Base-by-base conservation (phyloP, 1,140 invertebrate genomes). In the Sycophaga agraensis region DNA sequence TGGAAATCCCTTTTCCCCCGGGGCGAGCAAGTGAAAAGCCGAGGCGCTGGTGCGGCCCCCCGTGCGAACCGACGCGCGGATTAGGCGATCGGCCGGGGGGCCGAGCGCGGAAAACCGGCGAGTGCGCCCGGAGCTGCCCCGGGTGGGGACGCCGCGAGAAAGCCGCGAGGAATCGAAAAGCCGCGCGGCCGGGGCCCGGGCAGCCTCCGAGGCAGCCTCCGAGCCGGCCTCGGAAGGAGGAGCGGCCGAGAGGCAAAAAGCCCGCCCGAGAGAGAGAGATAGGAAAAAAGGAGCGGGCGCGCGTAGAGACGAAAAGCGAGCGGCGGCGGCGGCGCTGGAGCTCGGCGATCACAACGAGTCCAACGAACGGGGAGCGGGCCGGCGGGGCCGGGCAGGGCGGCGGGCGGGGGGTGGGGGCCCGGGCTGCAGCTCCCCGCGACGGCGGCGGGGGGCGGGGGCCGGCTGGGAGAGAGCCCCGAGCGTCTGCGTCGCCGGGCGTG, bases 321-420 rank as follows among this genome's bases (percentile, higher is more conserved):
- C n/a, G n/a, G n/a, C n/a, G n/a, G n/a, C n/a, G n/a, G n/a, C n/a
- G n/a, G n/a, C n/a, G n/a, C n/a, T n/a, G n/a, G n/a, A 43, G 39
- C 45, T 35, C 56, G 34, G 34, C 56, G 45, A 58, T 49, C 46
- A 40, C 57, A 42, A 49, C 46, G 56, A 57, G 55, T 24, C 55
- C 56, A 49, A 40, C 45, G 45, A 58, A 40, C 43, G 45, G 45
- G 45, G 43, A 8, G 28, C 3, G 35, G 12, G 9, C 2, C 5
- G 35, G 9, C 4, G 37, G 37, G 21, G 37, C 22, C 65, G 62
- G 65, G 67, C 64, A 58, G 64, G 68, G 43, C 65, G 69, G 65
- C 54, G 34, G 48, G 22, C 31, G 8, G 19, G 11, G 26, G 14
- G 37, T 4, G 37, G 37, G 37, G 37, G 5, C 11, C n/a, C n/a